Conservation (phyloP, 2,113 vertebrate species). For the Oreocharis arfaki region DNA sequence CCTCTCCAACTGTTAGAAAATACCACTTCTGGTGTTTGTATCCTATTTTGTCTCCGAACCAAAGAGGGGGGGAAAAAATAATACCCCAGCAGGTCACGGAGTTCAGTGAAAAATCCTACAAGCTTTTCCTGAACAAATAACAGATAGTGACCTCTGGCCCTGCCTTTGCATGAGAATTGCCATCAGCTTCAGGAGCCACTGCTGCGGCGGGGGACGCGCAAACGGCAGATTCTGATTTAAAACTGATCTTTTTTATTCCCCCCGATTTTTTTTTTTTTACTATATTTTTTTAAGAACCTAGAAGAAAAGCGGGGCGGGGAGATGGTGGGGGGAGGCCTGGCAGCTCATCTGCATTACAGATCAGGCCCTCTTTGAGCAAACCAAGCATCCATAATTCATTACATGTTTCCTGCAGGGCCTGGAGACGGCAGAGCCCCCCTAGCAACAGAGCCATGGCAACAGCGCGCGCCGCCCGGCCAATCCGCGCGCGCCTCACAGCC, state of each 20-base stretch:
- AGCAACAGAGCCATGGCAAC: constrained; percentile 95
- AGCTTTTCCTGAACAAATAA: constrained; percentile 83
- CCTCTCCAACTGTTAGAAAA: constrained; percentile 20
- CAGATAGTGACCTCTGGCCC: constrained; percentile 79
- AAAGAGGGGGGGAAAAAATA: not conserved
- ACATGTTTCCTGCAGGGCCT: constrained; percentile 82
- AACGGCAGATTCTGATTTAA: constrained; percentile 77
- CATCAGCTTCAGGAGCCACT: constrained; percentile 67
- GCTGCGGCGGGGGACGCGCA: constrained; percentile 60
- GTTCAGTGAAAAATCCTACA: constrained; percentile 73
- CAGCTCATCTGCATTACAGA: constrained; percentile 92
- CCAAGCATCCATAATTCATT: constrained; percentile 94
- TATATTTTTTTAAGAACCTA: constrained; percentile 72
- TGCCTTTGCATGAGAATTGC: constrained; percentile 83
- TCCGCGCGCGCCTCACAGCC: constrained; percentile 65
- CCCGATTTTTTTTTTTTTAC: not conserved
- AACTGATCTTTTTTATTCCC: constrained; percentile 20
- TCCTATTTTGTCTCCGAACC: constrained; percentile 62
- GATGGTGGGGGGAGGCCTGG: not conserved
- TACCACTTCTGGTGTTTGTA: constrained; percentile 1
- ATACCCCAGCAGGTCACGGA: constrained; percentile 70
- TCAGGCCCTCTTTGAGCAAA: constrained; percentile 80
- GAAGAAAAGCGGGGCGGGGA: constrained; percentile 61
- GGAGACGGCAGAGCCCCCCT: constrained; percentile 76
- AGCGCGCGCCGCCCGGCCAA: constrained; percentile 75